Conservation (phyloP, 2,113 vertebrate species). For the Callithrix jacchus region DNA sequence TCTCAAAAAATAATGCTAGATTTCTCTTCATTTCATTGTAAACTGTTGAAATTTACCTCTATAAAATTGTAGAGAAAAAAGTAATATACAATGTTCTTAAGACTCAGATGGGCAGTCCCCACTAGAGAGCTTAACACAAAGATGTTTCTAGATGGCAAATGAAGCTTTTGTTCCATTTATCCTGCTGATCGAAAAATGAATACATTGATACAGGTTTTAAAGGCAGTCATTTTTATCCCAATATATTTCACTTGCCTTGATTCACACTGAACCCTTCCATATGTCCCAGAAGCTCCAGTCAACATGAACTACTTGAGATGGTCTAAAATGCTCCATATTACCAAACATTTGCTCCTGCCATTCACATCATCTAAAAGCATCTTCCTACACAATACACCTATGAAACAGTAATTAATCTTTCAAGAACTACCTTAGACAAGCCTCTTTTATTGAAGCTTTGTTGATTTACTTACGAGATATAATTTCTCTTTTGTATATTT, state of each 20-base stretch:
- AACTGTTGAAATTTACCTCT: background rate
- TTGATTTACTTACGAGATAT: background rate
- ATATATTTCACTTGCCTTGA: background rate
- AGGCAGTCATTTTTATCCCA: background rate
- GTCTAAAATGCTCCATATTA: background rate
- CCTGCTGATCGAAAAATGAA: background rate
- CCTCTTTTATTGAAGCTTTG: background rate
- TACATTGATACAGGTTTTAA: background rate
- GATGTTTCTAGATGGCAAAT: background rate
- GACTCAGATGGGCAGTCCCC: background rate
- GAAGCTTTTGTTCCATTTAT: background rate
- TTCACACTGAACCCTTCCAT: background rate
- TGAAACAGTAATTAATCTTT: background rate
- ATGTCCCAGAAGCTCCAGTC: background rate
- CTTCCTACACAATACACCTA: background rate
- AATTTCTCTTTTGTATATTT: background rate
- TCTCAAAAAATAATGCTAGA: background rate
- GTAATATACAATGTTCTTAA: background rate
- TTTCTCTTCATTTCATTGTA: background rate
- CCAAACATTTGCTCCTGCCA: background rate
- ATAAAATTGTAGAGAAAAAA: background rate
- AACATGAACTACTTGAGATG: background rate
- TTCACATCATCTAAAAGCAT: background rate
- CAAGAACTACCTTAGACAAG: background rate
- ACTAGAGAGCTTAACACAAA: background rate